A percentile compares a stretch with the other conserved stretches of the same genome.
These are phyloP conservation scores for Morpho deidamia DNA, from an alignment of 2,888 invertebrate species.

Conservation along the genomic window DNA sequence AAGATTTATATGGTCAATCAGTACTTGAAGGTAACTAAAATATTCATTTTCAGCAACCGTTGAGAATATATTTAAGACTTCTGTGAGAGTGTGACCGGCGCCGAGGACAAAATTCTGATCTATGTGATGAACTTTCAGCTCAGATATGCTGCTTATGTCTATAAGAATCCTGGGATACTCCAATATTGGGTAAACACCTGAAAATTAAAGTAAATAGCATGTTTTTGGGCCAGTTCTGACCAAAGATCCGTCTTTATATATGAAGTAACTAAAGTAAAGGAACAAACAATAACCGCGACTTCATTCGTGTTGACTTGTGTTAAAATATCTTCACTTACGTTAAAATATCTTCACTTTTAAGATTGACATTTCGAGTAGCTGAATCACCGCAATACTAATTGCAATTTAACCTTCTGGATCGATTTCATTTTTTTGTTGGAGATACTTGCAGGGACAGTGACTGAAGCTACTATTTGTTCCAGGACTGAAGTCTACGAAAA, in stretches of 20 bases:
- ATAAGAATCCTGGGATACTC: conserved; percentile 75
- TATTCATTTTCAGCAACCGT: conserved; percentile 45
- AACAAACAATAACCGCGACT: too few relatives aligned
- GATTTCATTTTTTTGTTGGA: too few relatives aligned
- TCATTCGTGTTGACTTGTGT: too few relatives aligned
- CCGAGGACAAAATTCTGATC: conserved; percentile 76
- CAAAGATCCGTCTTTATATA: not conserved
- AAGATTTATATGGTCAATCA: conserved; percentile 82
- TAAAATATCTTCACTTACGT: too few relatives aligned
- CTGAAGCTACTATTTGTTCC: too few relatives aligned
- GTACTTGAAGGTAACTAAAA: conserved; percentile 78
- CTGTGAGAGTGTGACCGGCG: conserved; percentile 78
- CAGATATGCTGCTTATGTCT: conserved; percentile 79
- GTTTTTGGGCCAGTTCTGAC: not conserved
- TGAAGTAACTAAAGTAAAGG: not conserved
- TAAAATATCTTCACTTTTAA: too few relatives aligned
- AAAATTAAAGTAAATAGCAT: conserved; percentile 15
- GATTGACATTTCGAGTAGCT: too few relatives aligned
- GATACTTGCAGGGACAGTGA: too few relatives aligned
- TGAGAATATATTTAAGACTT: conserved; percentile 71
- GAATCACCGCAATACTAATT: too few relatives aligned
- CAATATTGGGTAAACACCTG: conserved; percentile 64
- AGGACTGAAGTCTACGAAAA: too few relatives aligned
- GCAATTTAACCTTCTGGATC: too few relatives aligned
- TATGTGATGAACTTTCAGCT: conserved; percentile 65